phyloP scores from a whole-genome alignment of 1,140 invertebrate species.

The Drosophila simulans region DNA sequence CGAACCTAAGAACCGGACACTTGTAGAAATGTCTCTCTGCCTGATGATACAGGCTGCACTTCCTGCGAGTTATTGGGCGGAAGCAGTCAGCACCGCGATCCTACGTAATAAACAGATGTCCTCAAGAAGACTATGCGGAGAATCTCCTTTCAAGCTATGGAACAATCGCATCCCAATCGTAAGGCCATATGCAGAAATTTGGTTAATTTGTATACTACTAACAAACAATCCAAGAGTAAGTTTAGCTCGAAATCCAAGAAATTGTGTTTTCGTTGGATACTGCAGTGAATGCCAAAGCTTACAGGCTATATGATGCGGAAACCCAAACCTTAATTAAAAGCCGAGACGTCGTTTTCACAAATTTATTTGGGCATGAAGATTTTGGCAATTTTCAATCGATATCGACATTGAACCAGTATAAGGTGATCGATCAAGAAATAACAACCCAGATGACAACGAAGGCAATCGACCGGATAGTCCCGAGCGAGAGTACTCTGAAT shows the following conservation, averaged over 20 bases:
- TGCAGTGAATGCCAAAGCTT: conserved; percentile 75
- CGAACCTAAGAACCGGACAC: conserved; percentile 15
- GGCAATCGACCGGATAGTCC: not conserved
- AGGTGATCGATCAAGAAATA: not conserved
- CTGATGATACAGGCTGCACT: conserved; percentile 10
- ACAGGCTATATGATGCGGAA: conserved; percentile 38
- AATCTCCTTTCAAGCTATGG: too few relatives aligned
- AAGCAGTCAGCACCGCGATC: conserved; percentile 21
- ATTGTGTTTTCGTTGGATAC: not conserved
- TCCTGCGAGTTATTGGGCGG: conserved; percentile 23
- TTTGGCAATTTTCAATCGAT: too few relatives aligned
- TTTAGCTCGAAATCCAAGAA: conserved; percentile 68
- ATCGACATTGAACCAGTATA: too few relatives aligned
- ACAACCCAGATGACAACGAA: not conserved
- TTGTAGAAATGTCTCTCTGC: conserved; percentile 48
- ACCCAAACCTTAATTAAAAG: conserved; percentile 1
- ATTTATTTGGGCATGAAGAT: not conserved
- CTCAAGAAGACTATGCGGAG: too few relatives aligned
- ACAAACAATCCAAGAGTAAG: conserved; percentile 13
- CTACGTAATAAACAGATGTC: conserved; percentile 60
- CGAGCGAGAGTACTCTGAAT: too few relatives aligned
- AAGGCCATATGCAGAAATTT: conserved; percentile 7
- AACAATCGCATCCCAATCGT: not conserved
- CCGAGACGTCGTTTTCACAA: not conserved
- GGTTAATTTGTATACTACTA: conserved; percentile 8